These are phyloP conservation scores for Paelopatides confundens DNA, from an alignment of 53 echinoderm and acorn worm species.

Conservation along the genomic window DNA sequence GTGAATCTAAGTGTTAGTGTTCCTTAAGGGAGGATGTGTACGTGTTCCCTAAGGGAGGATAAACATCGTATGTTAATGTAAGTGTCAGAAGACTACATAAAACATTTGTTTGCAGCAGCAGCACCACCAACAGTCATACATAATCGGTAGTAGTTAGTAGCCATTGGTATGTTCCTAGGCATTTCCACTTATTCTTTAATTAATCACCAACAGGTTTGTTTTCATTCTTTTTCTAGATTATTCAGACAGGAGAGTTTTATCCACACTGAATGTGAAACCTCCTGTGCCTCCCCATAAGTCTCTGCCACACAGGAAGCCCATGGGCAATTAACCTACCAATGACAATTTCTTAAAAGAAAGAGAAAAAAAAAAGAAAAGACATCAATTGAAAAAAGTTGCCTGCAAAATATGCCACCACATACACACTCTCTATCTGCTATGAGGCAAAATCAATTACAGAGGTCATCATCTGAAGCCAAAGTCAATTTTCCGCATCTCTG, in stretches of 20 bases:
- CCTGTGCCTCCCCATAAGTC: background rate
- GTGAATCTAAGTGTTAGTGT: too few species aligned
- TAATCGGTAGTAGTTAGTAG: background rate
- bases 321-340: slow-evolving; percentile 24
- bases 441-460: slow-evolving; percentile 42
- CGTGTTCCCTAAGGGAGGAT: too few species aligned
- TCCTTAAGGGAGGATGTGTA: too few species aligned
- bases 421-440: slow-evolving; percentile 13
- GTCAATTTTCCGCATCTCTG: slow-evolving; percentile 36
- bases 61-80: too few species aligned
- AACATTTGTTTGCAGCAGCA: too few species aligned
- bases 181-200: background rate
- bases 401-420: slow-evolving; percentile 43
- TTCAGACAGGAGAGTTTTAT: background rate
- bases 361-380: background rate
- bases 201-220: background rate
- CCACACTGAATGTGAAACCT: background rate
- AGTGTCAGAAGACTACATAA: too few species aligned
- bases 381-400: background rate
- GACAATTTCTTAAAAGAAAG: background rate
- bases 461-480: slow-evolving; percentile 14
- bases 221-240: background rate
- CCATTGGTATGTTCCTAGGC: background rate
- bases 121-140: too few species aligned
- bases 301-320: slow-evolving; percentile 41